Base-by-base conservation (phyloP, 2,888 invertebrate species). In the Erannis defoliaria region DNA sequence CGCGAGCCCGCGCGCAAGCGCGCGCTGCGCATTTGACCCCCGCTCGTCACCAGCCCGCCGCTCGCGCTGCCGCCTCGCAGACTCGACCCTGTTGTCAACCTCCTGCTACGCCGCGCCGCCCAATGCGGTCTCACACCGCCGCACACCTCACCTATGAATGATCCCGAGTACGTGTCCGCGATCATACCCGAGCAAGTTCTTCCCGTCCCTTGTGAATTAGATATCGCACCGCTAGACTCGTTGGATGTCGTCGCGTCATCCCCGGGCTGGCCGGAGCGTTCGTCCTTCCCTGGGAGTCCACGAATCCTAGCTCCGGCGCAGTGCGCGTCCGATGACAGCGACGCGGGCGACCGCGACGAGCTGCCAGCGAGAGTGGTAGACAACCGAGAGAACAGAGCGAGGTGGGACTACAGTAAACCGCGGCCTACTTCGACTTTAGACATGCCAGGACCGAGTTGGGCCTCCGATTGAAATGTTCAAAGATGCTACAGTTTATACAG, bases 1-100 rank as follows among this genome's bases (percentile, higher is more conserved):
- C 64, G 53, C 42, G 50, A 64, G n/a, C 70, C 80, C 10, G 62
- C 67, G 45, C 65, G 73, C 46, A 85, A 84, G 58, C 80, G 88
- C 1, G 75, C 80, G 31, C 75, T 85, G 12, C 64, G 76, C 31
- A 57, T 62, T 0, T 62, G 62, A 62, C 62, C 42, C 19, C n/a
- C 42, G 46, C 6, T 46, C 46, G n/a, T n/a, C 4, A 6, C 14
- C 0, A n/a, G 21, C 4, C 35, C 51, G 10, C 21, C 21, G 6
- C n/a, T 3, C 4, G n/a, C 38, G 38, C n/a, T 26, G 26, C 60
- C 60, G 1, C 42, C n/a, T 0, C 38, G 19, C 14, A 14, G 5
- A 1, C 18, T 33, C 45, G 35, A 48, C 48, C 54, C 59, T 19
- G 19, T 18, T 9, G 26, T 10, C 3, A n/a, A 19, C 8, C 6